These are phyloP conservation scores for Medauroidea extradentata DNA, from an alignment of 1,140 invertebrate species.

Conservation along the genomic window DNA sequence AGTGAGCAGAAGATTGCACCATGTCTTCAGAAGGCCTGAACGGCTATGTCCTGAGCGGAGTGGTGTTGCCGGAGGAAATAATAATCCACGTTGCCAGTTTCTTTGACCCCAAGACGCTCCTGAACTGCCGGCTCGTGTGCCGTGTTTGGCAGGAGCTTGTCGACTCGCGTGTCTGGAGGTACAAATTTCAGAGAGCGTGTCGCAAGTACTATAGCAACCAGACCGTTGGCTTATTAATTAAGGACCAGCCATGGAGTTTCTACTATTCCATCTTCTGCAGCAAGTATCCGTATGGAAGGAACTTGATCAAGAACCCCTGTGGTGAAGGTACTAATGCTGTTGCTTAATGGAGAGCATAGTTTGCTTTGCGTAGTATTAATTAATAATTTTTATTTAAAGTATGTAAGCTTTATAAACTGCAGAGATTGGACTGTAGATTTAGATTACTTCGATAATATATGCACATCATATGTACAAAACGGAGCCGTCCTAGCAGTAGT, in stretches of 20 bases:
- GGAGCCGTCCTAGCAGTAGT: no score
- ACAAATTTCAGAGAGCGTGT: slow-evolving; percentile 32
- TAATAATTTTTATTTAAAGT: no score
- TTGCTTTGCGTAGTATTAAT: no score
- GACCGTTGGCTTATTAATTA: slow-evolving; percentile 12
- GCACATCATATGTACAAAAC: no score
- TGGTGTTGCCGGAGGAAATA: slow-evolving; percentile 42
- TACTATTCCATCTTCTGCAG: slow-evolving; percentile 40
- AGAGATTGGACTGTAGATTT: no score
- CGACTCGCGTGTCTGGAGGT: slow-evolving; percentile 40
- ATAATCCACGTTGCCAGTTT: slow-evolving; percentile 36
- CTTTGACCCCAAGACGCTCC: slow-evolving; percentile 32
- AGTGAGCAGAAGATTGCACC: no score
- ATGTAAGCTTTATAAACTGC: no score
- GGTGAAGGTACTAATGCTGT: no score
- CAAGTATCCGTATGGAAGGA: slow-evolving; percentile 41
- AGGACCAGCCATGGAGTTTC: slow-evolving; percentile 32
- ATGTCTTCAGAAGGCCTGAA: slow-evolving; percentile 25
- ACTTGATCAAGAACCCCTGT: slow-evolving; percentile 45
- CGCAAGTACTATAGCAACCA: slow-evolving; percentile 18
- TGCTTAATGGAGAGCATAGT: no score
- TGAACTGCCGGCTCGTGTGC: slow-evolving; percentile 45
- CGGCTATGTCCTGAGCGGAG: slow-evolving; percentile 34
- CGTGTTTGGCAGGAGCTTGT: slow-evolving; percentile 43
- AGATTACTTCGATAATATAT: no score